Base-by-base conservation (phyloP, 2,113 vertebrate species). In the Danionella cerebrum region DNA sequence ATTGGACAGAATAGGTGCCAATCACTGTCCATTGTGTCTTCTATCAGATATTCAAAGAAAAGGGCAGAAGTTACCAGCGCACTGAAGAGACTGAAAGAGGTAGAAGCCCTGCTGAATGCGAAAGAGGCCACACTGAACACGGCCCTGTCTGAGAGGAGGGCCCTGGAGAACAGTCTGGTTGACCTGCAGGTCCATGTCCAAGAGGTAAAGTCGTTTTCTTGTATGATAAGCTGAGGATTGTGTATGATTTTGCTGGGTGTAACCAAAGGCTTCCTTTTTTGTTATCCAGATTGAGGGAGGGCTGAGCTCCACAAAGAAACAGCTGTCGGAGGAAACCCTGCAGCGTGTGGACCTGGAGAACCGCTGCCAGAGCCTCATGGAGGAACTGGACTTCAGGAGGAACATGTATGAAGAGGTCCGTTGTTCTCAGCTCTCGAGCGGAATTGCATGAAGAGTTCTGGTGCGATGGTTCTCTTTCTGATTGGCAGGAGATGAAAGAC, bases 101-200 rank as follows among this genome's bases (percentile, higher is more conserved):
- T 83, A 42, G 93, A 95, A 75, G 86, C 89, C 8, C 85, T 88
- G 24, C 73, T 97, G 2, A 90, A 86, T 83, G 79, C 88, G 7
- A 93, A 92, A 80, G 92, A 96, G 7, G 91, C 86, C 7, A 77
- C 83, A 4, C 79, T 96, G 36, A 82, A 88, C 5, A 92, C 90
- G 1, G 86, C 87, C 0, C 82, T 90, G 33, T 86, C 89, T 55
- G 91, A 93, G 71, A 95, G 89, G 71, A 91, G 79, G 5, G 70
- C 70, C 13, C 75, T 96, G 64, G 91, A 95, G 25, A 82, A 58
- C 3, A 78, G 84, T 0, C 13, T 86, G 48, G 74, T 84, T 1
- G 86, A 90, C 4, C 76, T 93, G 55, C 87, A 82, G 55, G 81
- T 84, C 9, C 84, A 89, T 14, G 55, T 91, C 10, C 79, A 77